Conservation (phyloP, 1,140 invertebrate genomes). For the Nasonia vitripennis region DNA sequence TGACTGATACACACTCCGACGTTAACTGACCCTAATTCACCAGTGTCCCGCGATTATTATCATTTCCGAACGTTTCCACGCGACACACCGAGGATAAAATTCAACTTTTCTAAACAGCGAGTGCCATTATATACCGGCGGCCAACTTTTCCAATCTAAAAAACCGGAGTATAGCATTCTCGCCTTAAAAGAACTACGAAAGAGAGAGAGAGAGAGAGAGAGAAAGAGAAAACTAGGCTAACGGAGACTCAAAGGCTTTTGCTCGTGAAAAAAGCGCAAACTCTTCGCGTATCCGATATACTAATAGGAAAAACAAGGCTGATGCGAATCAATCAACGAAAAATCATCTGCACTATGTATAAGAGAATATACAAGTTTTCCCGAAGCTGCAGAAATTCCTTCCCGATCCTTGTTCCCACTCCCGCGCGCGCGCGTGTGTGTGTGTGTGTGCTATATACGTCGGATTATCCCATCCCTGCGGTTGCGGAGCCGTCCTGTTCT, state of each 20-base stretch:
- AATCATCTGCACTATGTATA: neutral
- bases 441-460: neutral
- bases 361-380: neutral
- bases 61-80: neutral
- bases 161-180: neutral
- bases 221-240: neutral
- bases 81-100: neutral
- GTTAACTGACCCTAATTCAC: neutral
- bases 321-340: no score
- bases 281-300: neutral
- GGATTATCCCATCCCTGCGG: constrained; percentile 7
- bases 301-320: neutral
- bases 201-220: no score
- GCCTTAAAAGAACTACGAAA: neutral
- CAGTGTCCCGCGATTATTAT: neutral
- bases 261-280: neutral
- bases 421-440: no score
- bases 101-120: neutral
- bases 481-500: neutral
- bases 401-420: no score
- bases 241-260: neutral
- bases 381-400: neutral
- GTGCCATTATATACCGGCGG: no score
- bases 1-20: neutral
- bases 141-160: no score